Conservation (phyloP, 2,888 invertebrate species). For the Agrotis puta region DNA sequence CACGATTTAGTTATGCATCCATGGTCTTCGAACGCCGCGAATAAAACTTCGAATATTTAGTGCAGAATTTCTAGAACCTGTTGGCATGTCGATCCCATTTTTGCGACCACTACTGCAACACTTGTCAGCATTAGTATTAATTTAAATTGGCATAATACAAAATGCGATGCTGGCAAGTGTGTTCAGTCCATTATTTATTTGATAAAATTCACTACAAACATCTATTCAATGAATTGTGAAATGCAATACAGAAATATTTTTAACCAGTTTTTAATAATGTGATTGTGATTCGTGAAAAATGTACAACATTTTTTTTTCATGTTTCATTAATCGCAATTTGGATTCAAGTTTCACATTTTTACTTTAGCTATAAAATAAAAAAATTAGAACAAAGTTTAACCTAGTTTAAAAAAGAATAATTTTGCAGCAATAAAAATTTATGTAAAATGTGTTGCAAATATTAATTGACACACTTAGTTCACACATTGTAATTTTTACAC, state of each 20-base stretch:
- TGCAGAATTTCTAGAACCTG: conserved; percentile 2
- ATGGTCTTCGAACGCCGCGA: background rate
- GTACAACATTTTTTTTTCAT: too few relatives aligned
- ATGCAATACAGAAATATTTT: background rate
- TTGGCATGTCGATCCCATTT: background rate
- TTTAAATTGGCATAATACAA: conserved; percentile 12
- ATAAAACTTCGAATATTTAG: background rate
- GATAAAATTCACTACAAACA: background rate
- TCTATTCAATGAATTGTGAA: background rate
- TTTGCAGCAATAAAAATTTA: too few relatives aligned
- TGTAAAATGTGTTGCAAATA: background rate
- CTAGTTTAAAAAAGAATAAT: too few relatives aligned
- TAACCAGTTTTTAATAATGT: conserved; percentile 3
- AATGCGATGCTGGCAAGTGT: conserved; percentile 4
- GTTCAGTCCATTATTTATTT: background rate
- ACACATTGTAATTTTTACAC: background rate
- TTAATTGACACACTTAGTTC: background rate
- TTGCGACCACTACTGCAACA: background rate
- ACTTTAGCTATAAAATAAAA: background rate
- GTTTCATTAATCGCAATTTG: too few relatives aligned
- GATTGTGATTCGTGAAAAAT: too few relatives aligned
- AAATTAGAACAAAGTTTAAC: background rate
- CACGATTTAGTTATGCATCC: background rate
- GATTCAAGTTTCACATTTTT: conserved; percentile 1
- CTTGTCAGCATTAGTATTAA: background rate